Percentiles rank a stretch among this genome's conserved stretches.
Conservation (phyloP, 2,888 invertebrate species). For the Agriopis aurantiaria region DNA sequence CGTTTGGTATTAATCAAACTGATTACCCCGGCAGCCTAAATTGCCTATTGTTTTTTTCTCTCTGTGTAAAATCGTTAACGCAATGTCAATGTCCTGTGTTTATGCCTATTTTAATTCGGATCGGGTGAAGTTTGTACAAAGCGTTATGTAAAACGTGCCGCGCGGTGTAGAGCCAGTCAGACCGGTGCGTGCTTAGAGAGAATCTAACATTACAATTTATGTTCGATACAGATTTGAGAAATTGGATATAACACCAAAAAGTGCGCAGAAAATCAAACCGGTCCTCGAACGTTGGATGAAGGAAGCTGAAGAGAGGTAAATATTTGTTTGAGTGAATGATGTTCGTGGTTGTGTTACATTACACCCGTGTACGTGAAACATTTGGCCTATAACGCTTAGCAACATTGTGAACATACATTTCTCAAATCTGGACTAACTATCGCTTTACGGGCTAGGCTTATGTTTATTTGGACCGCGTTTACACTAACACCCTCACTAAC, state of each 20-base stretch:
- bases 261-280: slow-evolving; percentile 99
- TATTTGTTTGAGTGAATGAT: slow-evolving; percentile 81
- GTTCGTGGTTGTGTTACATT: slow-evolving; percentile 77
- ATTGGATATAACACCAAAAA: slow-evolving; percentile 99
- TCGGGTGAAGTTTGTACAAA: slow-evolving; percentile 61
- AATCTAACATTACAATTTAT: slow-evolving; percentile 83
- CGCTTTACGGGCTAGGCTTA: slow-evolving; percentile 75
- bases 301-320: slow-evolving; percentile 98
- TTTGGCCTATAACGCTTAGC: slow-evolving; percentile 85
- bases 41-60: slow-evolving; percentile 83
- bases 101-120: slow-evolving; percentile 76
- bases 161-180: slow-evolving; percentile 42
- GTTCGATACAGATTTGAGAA: slow-evolving; percentile 97
- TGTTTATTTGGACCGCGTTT: slow-evolving; percentile 61
- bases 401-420: slow-evolving; percentile 78
- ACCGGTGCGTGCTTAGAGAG: slow-evolving; percentile 73
- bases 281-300: slow-evolving; percentile 99
- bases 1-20: slow-evolving; percentile 85
- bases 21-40: slow-evolving; percentile 83
- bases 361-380: slow-evolving; percentile 79
- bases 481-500: slow-evolving; percentile 49
- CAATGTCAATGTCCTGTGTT: slow-evolving; percentile 90
- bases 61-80: slow-evolving; percentile 80
- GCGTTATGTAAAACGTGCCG: slow-evolving; percentile 55
- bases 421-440: slow-evolving; percentile 86